Evolutionary conservation across 2,888 invertebrate species (phyloP), one percentile per base, ranked within the genome.

Genomic region (Baronia brevicornis): DNA sequence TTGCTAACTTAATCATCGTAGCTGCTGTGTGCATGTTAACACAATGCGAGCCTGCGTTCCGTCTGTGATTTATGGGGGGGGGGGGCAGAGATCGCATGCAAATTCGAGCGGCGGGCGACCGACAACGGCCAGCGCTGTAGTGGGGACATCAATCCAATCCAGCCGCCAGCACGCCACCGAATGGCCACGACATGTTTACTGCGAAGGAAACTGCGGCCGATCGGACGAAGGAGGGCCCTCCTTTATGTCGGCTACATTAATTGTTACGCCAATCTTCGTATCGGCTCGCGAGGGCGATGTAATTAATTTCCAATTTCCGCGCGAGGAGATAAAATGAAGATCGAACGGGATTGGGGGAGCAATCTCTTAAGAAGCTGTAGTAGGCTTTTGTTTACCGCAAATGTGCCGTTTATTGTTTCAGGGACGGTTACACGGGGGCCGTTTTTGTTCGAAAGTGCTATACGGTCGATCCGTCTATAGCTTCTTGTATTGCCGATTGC

Each of bases 181-280:
- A 15, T 30, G 33, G 5, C 8, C 2, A 15, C 18, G 35, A 29
- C 35, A 29, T 28, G 29, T 26, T 35, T 29, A 29, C 26, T 20
- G 25, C 35, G 9, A 19, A 10, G 19, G n/a, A 29, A 10, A 10
- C 9, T 20, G 28, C 15, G 15, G 26, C 15, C 31, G 10, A 6
- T 8, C 3, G 5, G 26, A 7, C n/a, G 4, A 3, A 4, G 13
- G 20, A 7, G n/a, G 4, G 14, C 5, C 9, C 11, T 31, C 22
- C 24, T 23, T 33, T 25, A 12, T 19, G 19, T 6, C n/a, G 8
- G 34, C 10, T 2, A 13, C 19, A 24, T 29, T 30, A 35, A 29
- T 29, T 30, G 29, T 30, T 20, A 35, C 35, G 35, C 30, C 35
- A 26, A 11, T 30, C 29, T 26, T 26, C 20, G 29, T 26, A 28